Conservation (phyloP, 1,140 invertebrate species). For the Gonioctena quinquepunctata region DNA sequence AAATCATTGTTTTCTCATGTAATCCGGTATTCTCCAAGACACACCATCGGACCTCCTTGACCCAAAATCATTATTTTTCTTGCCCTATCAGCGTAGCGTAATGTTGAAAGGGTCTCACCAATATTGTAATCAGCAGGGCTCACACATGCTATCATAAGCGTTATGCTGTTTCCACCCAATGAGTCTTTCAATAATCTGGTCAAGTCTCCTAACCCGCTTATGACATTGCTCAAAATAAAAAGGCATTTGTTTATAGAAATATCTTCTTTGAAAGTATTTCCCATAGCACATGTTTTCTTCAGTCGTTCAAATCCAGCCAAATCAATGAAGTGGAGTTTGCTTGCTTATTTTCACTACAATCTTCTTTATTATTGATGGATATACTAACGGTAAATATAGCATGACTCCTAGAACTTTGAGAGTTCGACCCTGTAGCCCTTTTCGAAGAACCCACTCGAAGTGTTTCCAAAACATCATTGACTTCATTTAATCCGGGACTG, state of each 20-base stretch:
- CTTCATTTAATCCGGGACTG: conserved; percentile 71
- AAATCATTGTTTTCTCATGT: no score
- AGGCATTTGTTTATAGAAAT: conserved; percentile 93
- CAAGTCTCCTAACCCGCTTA: conserved; percentile 81
- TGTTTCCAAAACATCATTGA: conserved; percentile 68
- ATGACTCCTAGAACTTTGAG: conserved; percentile 86
- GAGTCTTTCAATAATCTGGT: conserved; percentile 91
- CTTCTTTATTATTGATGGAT: conserved; percentile 62
- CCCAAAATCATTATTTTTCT: conserved; percentile 87
- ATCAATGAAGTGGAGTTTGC: conserved; percentile 89
- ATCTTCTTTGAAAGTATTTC: conserved; percentile 90
- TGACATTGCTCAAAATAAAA: conserved; percentile 90
- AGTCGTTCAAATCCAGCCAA: conserved; percentile 91
- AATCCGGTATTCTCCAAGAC: no score
- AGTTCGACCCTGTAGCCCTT: conserved; percentile 85
- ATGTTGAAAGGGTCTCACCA: conserved; percentile 86
- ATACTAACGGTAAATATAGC: conserved; percentile 90
- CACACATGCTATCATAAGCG: conserved; percentile 92
- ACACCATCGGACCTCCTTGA: no score
- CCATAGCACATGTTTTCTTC: conserved; percentile 89
- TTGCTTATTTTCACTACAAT: conserved; percentile 66
- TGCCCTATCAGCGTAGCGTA: conserved; percentile 89
- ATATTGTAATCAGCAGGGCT: conserved; percentile 89
- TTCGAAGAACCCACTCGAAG: conserved; percentile 74
- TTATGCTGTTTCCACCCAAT: conserved; percentile 89